These are phyloP conservation scores for Lateolabrax maculatus DNA, from an alignment of 2,797 vertebrate genomes.

Conservation along the genomic window DNA sequence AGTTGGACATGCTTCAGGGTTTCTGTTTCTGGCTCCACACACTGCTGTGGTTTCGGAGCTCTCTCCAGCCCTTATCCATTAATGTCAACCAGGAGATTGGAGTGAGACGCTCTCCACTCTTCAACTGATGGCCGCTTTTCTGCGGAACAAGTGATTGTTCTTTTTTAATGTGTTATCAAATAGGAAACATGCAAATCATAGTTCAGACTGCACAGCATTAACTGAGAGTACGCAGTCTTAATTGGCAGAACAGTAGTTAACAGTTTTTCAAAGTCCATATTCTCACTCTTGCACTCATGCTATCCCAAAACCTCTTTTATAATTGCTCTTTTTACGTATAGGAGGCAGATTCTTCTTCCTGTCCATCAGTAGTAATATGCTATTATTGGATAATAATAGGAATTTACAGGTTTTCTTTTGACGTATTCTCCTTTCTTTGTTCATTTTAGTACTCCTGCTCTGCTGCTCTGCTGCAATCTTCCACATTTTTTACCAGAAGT, in stretches of 20 bases:
- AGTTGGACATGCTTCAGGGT: conserved; percentile 34
- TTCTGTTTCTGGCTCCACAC: conserved; percentile 28
- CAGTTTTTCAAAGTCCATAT: neutral
- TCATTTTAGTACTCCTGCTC: conserved; percentile 10
- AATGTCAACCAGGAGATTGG: conserved; percentile 35
- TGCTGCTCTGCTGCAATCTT: neutral
- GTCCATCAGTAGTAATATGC: neutral
- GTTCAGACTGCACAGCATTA: conserved; percentile 10
- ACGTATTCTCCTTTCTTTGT: neutral
- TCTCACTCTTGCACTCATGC: neutral
- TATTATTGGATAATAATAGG: neutral
- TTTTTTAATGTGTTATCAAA: neutral
- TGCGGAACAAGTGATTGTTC: neutral
- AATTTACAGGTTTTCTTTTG: conserved; percentile 2
- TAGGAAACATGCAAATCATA: conserved; percentile 12
- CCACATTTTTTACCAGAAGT: conserved; percentile 13
- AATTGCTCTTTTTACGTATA: neutral
- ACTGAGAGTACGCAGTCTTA: conserved; percentile 1
- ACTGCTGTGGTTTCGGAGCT: conserved; percentile 35
- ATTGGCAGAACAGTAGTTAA: conserved; percentile 1
- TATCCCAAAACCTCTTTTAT: neutral
- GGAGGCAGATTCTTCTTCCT: neutral
- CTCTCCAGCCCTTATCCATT: conserved; percentile 15
- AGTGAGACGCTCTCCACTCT: neutral
- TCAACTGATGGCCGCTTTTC: conserved; percentile 5